A percentile compares a stretch with the other conserved stretches of the same genome.
phyloP scores from a whole-genome alignment of 2,113 vertebrate genomes.

The Hippocampus zosterae region DNA sequence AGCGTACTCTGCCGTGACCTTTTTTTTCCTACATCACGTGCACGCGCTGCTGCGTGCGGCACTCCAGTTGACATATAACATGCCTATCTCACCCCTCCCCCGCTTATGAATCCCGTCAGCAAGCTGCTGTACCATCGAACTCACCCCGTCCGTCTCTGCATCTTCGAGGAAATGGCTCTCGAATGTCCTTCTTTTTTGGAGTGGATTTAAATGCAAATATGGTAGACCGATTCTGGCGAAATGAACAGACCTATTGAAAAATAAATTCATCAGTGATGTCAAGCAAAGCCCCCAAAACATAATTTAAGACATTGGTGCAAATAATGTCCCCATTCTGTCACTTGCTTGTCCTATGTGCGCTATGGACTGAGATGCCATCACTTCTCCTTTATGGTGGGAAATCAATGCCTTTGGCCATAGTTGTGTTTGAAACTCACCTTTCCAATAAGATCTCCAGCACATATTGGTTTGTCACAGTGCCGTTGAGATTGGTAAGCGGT shows the following conservation, averaged over 20 bases:
- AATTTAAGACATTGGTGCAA: neutral
- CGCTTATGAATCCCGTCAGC: constrained; percentile 16
- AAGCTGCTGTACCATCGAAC: constrained; percentile 35
- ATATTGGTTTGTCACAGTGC: neutral
- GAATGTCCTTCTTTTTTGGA: neutral
- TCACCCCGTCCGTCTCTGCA: constrained; percentile 9
- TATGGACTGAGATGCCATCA: neutral
- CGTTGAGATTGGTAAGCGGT: neutral
- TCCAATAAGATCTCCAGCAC: neutral
- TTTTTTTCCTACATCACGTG: constrained; percentile 58
- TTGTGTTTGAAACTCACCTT: neutral
- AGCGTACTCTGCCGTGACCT: constrained; percentile 61
- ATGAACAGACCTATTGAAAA: neutral
- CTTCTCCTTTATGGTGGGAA: neutral
- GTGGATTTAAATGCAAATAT: neutral
- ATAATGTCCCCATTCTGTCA: neutral
- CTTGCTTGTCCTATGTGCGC: neutral
- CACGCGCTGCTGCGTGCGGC: constrained; percentile 51
- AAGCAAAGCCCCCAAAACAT: neutral
- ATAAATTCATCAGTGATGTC: neutral
- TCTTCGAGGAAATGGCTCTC: constrained; percentile 31
- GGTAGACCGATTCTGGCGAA: neutral
- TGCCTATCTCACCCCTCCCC: constrained; percentile 54
- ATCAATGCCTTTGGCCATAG: neutral
- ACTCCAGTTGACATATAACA: constrained; percentile 61